A percentile compares a stretch with the other conserved stretches of the same genome.
These are phyloP conservation scores for Paramisgurnus dabryanus DNA, from an alignment of 2,113 vertebrate genomes.

Conservation along the genomic window DNA sequence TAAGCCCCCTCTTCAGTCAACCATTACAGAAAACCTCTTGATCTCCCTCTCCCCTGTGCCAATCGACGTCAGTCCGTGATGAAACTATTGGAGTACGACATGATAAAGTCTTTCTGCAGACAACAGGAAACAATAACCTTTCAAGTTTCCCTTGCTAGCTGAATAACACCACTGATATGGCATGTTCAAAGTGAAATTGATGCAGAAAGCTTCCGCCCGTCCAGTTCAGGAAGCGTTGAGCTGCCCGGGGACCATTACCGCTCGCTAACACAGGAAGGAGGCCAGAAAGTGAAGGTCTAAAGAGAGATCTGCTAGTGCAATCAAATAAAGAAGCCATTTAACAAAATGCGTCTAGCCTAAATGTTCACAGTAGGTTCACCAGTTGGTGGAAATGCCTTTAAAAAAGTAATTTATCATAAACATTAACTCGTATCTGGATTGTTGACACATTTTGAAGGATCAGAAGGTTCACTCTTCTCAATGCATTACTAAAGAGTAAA, in stretches of 20 bases:
- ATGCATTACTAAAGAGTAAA: neutral
- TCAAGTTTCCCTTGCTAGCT: constrained; percentile 67
- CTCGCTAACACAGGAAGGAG: constrained; percentile 71
- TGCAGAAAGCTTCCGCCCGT: constrained; percentile 74
- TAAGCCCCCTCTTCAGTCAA: neutral
- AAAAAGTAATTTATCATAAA: too few species aligned
- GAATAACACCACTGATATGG: constrained; percentile 69
- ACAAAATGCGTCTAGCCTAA: constrained; percentile 69
- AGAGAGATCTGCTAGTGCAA: constrained; percentile 77
- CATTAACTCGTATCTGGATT: too few species aligned
- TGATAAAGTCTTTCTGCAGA: constrained; percentile 69
- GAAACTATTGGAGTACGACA: constrained; percentile 58
- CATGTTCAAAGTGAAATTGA: constrained; percentile 77
- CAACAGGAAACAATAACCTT: constrained; percentile 77
- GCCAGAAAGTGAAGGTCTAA: constrained; percentile 73
- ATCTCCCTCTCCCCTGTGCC: constrained; percentile 46
- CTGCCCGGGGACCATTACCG: constrained; percentile 72
- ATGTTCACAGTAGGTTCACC: constrained; percentile 38
- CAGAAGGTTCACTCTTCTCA: neutral
- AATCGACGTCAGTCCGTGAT: constrained; percentile 65
- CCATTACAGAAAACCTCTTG: constrained; percentile 53
- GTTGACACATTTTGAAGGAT: neutral
- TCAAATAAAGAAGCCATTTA: constrained; percentile 69
- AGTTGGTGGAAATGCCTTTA: constrained; percentile 27
- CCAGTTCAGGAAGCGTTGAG: constrained; percentile 75